Conservation (phyloP, 2,888 invertebrate genomes). For the Vesta saturnalis region DNA sequence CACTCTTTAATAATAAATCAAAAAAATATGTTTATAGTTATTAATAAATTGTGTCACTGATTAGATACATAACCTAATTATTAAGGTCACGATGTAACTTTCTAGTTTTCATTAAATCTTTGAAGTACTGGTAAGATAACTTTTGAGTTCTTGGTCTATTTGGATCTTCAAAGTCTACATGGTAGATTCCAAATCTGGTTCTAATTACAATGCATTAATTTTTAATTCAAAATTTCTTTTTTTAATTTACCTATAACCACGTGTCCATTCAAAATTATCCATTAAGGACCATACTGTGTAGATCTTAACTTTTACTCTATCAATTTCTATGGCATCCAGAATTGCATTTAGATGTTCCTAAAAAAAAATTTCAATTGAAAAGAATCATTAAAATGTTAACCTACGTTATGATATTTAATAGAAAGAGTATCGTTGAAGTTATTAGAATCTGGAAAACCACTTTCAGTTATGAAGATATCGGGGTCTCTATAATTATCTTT, state of each 20-base stretch:
- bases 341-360: conserved; percentile 27
- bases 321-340: conserved; percentile 52
- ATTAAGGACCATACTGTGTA: conserved; percentile 72
- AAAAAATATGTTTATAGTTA: no score
- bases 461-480: conserved; percentile 69
- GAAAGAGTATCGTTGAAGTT: conserved; percentile 32
- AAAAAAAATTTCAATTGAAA: conserved; percentile 40
- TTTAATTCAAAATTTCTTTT: not conserved
- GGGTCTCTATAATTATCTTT: conserved; percentile 69
- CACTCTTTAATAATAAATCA: no score
- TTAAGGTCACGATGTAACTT: no score
- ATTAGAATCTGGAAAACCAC: conserved; percentile 58
- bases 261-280: conserved; percentile 72
- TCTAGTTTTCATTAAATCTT: not conserved
- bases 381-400: not conserved
- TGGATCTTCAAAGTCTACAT: conserved; percentile 71
- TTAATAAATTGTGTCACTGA: no score
- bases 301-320: conserved; percentile 63
- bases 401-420: conserved; percentile 37
- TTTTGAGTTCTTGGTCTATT: conserved; percentile 69
- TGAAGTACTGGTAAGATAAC: conserved; percentile 61
- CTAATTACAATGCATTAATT: conserved; percentile 55
- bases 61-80: no score
- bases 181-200: conserved; percentile 72
- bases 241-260: conserved; percentile 63